A percentile compares a stretch with the other conserved stretches of the same genome.
phyloP scores from a whole-genome alignment of 1,140 invertebrate genomes.

The Mya arenaria region DNA sequence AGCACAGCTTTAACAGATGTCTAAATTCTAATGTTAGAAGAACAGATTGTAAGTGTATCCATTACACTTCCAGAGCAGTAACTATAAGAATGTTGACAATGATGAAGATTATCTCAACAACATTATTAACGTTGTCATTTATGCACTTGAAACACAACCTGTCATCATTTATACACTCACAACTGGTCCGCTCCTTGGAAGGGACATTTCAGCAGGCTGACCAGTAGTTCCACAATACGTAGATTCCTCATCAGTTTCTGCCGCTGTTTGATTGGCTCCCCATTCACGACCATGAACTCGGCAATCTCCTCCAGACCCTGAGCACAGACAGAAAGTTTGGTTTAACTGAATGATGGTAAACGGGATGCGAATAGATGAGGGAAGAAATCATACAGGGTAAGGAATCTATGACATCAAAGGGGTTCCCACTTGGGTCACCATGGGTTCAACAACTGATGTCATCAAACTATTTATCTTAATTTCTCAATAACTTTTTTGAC shows the following conservation, averaged over 20 bases:
- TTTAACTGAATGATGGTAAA: too few relatives aligned
- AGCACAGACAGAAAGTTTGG: too few relatives aligned
- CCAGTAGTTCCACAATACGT: slow-evolving; percentile 75
- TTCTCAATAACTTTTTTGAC: too few relatives aligned
- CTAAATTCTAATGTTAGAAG: not conserved
- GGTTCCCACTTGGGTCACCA: too few relatives aligned
- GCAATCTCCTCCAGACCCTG: slow-evolving; percentile 74
- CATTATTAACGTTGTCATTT: not conserved
- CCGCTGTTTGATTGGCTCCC: slow-evolving; percentile 72
- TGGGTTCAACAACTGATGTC: too few relatives aligned
- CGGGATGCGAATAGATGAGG: too few relatives aligned
- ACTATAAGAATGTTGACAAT: not conserved
- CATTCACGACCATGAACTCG: slow-evolving; percentile 73
- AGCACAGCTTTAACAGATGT: not conserved
- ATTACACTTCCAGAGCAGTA: not conserved
- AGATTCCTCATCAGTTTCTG: slow-evolving; percentile 79
- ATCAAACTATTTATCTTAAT: too few relatives aligned
- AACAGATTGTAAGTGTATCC: not conserved
- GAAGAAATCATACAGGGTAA: too few relatives aligned
- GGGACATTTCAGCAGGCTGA: slow-evolving; percentile 68
- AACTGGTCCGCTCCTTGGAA: slow-evolving; percentile 69
- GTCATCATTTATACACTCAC: slow-evolving; percentile 52
- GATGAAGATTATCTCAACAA: not conserved
- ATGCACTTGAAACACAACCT: not conserved
- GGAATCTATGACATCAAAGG: too few relatives aligned